phyloP scores from a whole-genome alignment of 2,113 vertebrate genomes.

The Charadrius vociferus region DNA sequence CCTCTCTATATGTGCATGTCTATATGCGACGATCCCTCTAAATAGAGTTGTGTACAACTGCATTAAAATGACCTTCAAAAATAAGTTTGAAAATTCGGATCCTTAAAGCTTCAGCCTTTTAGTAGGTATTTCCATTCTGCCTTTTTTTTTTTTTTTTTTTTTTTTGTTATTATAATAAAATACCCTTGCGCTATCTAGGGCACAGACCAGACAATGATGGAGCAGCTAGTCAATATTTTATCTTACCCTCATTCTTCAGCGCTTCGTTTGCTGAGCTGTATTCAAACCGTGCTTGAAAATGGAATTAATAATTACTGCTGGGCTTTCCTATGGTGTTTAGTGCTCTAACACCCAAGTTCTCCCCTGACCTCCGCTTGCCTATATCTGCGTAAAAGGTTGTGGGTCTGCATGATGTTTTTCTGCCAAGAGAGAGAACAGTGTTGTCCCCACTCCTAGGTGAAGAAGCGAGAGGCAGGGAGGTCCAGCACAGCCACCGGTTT shows the following conservation, averaged over 20 bases:
- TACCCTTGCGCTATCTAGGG: neutral
- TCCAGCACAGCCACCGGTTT: neutral
- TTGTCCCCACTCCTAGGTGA: neutral
- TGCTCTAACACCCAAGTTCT: neutral
- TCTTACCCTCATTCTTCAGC: slow-evolving; percentile 37
- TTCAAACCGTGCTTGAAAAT: neutral
- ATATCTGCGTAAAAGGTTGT: neutral
- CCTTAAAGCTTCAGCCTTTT: neutral
- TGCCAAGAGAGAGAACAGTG: neutral
- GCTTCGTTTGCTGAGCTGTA: slow-evolving; percentile 11
- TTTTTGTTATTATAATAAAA: too few relatives aligned
- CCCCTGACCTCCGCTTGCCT: neutral
- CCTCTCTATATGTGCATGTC: neutral
- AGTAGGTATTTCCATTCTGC: neutral
- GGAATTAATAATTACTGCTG: slow-evolving; percentile 57
- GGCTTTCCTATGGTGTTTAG: neutral
- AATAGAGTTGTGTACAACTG: neutral
- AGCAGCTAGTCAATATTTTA: slow-evolving; percentile 62
- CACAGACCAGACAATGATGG: slow-evolving; percentile 28
- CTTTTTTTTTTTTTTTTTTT: slow-evolving; percentile 28
- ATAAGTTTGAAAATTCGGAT: neutral
- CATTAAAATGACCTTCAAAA: neutral
- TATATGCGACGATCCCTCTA: neutral
- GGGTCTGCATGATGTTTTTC: neutral
- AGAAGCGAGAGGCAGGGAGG: neutral